A percentile compares a stretch with the other conserved stretches of the same genome.
phyloP scores from a whole-genome alignment of 92 coral and sea anemone species.

The Scolanthus callimorphus region DNA sequence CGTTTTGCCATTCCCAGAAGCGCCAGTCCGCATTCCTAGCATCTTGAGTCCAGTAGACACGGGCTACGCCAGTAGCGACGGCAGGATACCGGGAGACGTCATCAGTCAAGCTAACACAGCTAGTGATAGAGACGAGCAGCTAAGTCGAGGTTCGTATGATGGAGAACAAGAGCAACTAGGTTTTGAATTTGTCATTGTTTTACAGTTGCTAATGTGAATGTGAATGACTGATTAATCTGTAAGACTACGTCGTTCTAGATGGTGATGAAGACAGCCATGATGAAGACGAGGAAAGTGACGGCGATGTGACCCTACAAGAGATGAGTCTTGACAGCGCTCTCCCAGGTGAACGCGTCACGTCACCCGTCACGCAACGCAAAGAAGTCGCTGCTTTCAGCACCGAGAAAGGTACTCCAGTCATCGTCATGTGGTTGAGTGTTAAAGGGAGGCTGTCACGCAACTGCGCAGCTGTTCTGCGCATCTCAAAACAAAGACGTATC shows the following conservation, averaged over 20 bases:
- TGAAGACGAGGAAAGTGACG: slow-evolving; percentile 38
- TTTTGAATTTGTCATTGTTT: no score
- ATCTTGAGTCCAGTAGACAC: slow-evolving; percentile 80
- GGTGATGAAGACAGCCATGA: no score
- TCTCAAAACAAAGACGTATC: no score
- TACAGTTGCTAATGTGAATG: no score
- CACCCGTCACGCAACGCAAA: background rate
- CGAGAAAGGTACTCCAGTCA: background rate
- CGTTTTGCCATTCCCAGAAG: no score
- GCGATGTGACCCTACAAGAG: slow-evolving; percentile 61
- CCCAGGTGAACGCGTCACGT: background rate
- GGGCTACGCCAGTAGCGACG: slow-evolving; percentile 69
- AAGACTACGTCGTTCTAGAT: no score
- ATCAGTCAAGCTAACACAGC: slow-evolving; percentile 18
- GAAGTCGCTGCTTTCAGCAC: background rate
- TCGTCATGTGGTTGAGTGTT: no score
- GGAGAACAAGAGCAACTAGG: no score
- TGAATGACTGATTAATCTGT: no score
- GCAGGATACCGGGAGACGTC: slow-evolving; percentile 18
- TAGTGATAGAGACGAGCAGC: background rate
- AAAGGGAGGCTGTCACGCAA: no score
- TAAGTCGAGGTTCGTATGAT: slow-evolving; percentile 6
- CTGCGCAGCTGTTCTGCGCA: no score
- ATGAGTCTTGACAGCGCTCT: slow-evolving; percentile 22
- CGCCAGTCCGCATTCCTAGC: no score